Evolutionary conservation across 2,113 vertebrate species (phyloP), one percentile per base, ranked within the genome.

Genomic region (Labeo rohita): DNA sequence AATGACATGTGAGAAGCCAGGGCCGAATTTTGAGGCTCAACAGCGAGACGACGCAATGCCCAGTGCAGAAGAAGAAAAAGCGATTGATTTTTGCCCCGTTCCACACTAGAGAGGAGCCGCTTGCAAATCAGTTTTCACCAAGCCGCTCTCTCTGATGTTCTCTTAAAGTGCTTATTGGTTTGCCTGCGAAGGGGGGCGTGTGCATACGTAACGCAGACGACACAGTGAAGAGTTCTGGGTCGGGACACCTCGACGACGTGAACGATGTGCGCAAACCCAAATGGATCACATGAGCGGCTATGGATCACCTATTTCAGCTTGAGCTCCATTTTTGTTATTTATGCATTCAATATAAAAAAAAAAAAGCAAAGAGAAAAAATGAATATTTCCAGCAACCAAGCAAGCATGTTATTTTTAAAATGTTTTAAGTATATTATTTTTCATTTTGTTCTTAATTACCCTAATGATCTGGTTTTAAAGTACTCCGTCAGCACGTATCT

Each of bases 141-240:
- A 87, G 86, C 86, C 86, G 50, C 87, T 72, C 79, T 65, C 59
- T 83, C 39, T 79, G 39, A 85, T 56, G 63, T 65, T 47, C 78
- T 88, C 65, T 90, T 95, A 94, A 95, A 95, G 94, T 95, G 94
- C 94, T 94, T 91, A 94, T 92, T 89, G 89, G 91, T 90, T 77
- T 86, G 90, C 92, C 91, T 83, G 66, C n/a, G 47, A 82, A 21
- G 52, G 13, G 78, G 87, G 91, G 90, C 84, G 87, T 70, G 28
- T 83, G 91, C 90, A 92, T 89, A 28, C 87, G 84, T 85, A 66
- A 91, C 87, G 85, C 87, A 85, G 43, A 92, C 91, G 85, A 91
- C 89, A 93, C 89, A 89, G 88, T 93, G 90, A 85, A 80, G 77
- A 65, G 52, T 87, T 83, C 87, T 54, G 65, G 89, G 87, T 73